phyloP scores from a whole-genome alignment of 1,140 invertebrate genomes.

The Bombyx mandarina region DNA sequence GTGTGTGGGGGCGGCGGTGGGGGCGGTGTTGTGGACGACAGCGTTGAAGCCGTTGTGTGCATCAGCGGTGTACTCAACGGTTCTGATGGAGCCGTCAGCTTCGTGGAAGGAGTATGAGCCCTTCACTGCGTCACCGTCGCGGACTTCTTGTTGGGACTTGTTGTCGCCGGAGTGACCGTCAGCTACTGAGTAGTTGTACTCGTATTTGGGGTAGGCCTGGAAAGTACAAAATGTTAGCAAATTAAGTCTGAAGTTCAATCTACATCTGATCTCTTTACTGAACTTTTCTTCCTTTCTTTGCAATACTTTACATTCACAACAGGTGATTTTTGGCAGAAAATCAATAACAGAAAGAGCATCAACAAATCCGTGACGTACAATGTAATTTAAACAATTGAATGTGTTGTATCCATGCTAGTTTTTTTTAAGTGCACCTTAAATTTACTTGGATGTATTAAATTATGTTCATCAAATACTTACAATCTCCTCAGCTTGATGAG shows the following conservation, averaged over 20 bases:
- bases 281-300: too few relatives aligned
- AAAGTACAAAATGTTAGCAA: background rate
- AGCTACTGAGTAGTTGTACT: constrained; percentile 68
- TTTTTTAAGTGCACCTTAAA: too few relatives aligned
- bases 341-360: too few relatives aligned
- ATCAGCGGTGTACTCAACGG: constrained; percentile 71
- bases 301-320: too few relatives aligned
- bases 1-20: constrained; percentile 33
- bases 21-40: constrained; percentile 71
- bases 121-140: constrained; percentile 70
- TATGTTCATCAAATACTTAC: constrained; percentile 5
- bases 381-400: too few relatives aligned
- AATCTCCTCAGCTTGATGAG: constrained; percentile 10
- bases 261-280: too few relatives aligned
- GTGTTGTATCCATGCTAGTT: too few relatives aligned
- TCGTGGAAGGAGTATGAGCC: constrained; percentile 72
- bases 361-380: too few relatives aligned
- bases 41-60: constrained; percentile 72
- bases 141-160: constrained; percentile 68
- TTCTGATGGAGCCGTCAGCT: constrained; percentile 71
- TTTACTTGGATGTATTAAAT: too few relatives aligned
- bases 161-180: constrained; percentile 67
- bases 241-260: too few relatives aligned
- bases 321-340: too few relatives aligned
- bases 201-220: constrained; percentile 60